Evolutionary conservation across 30 jellyfish, hydroid and myxozoan species (phyloP).

Genomic region (Turritopsis rubra): DNA sequence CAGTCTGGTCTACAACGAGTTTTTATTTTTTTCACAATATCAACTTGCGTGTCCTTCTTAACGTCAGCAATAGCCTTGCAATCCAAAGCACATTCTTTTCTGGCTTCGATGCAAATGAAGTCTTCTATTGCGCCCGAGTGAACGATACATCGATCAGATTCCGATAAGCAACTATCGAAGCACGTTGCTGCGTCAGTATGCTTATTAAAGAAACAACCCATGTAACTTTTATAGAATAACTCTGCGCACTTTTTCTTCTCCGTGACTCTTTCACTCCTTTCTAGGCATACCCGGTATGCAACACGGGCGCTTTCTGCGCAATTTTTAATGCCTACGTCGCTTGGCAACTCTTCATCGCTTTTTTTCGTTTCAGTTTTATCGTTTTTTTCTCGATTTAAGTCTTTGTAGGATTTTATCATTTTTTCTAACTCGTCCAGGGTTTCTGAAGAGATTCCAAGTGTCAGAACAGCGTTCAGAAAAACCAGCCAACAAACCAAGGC

Average conservation of each 20-base stretch:
- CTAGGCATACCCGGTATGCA: background rate
- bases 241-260: background rate
- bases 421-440: slow-evolving; percentile 1
- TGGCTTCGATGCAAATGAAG: background rate
- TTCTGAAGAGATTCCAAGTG: background rate
- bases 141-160: background rate
- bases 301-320: background rate
- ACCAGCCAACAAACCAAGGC: background rate
- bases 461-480: background rate
- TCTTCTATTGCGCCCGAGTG: background rate
- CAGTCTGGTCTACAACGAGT: background rate
- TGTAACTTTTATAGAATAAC: background rate
- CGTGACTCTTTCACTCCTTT: background rate
- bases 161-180: background rate
- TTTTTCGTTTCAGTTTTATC: background rate
- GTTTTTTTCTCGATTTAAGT: background rate
- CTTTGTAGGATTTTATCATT: background rate
- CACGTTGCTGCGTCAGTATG: background rate
- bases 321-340: background rate
- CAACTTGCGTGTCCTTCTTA: background rate
- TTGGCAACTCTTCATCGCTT: background rate
- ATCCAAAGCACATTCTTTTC: background rate
- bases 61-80: background rate
- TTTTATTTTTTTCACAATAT: background rate
- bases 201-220: background rate